These are phyloP conservation scores for Oreochromis spilurus DNA, from an alignment of 2,113 vertebrate species.

Conservation along the genomic window DNA sequence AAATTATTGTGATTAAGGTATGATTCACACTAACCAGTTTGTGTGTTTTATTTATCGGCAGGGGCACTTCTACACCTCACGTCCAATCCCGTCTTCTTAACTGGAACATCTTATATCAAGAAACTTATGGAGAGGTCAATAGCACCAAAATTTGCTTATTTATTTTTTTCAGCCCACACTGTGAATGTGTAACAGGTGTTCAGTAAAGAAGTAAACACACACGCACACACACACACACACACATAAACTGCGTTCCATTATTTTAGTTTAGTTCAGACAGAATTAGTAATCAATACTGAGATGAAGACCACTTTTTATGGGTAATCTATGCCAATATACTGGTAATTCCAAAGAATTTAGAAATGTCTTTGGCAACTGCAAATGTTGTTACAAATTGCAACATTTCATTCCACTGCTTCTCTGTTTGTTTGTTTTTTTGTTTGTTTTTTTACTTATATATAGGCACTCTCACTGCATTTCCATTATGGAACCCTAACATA, in stretches of 20 bases:
- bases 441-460: background rate
- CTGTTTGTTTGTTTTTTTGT: background rate
- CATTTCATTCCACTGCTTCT: background rate
- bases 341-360: background rate
- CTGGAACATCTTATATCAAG: background rate
- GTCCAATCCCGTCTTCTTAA: background rate
- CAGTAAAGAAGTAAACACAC: background rate
- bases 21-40: background rate
- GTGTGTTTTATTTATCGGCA: background rate
- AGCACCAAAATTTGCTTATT: background rate
- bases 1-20: background rate
- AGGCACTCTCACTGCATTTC: accelerated
- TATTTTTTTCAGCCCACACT: background rate
- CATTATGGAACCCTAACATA: background rate
- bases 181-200: background rate
- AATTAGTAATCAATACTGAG: background rate
- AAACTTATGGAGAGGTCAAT: background rate
- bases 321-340: background rate
- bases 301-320: background rate
- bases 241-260: background rate
- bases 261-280: background rate
- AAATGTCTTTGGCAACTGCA: background rate
- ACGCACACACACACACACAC: background rate
- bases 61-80: background rate
- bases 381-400: background rate